Base-by-base conservation (phyloP, 2,888 invertebrate genomes). In the Temnothorax unifasciatus region DNA sequence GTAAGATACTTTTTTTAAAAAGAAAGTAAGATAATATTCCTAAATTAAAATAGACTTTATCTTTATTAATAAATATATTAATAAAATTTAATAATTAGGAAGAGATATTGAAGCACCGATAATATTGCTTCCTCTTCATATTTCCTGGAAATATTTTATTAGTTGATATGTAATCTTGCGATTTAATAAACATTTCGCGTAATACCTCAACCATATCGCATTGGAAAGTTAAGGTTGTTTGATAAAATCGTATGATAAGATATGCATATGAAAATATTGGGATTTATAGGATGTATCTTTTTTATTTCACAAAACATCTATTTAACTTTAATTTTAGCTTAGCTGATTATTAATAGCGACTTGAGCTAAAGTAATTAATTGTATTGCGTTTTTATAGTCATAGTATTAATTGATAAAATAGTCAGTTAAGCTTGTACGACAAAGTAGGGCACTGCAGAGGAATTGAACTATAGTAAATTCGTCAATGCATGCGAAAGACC, bases 391-490 rank as follows among this genome's bases (percentile, higher is more conserved):
- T 18, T 29, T 13, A 64, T 41, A 68, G 0, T 64, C 3, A 13
- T 54, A 50, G n/a, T 47, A 21, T 13, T 47, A 34, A n/a, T 47
- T 41, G 29, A 13, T 34, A 47, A 71, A 79, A 47, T 59, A 50
- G 8, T n/a, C 8, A 50, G 47, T 47, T 21, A 21, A 71, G 18
- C 6, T 77, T 6, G 5, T 25, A 44, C 47, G 34, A 57, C 34
- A 34, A 79, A 79, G 71, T 79, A 71, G 79, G 71, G 47, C 71
- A 71, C 79, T 71, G 79, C 79, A 41, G 69, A 59, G 13, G 8
- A 69, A 69, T 29, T 57, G 57, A 47, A 47, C 47, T 79, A 38
- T 47, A 71, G 34, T 18, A 21, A 50, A 71, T 47, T 59, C 41
- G 41, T 54, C 71, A 25, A 71, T 59, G 71, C 79, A 71, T 79